These are phyloP conservation scores for Crotalus horridus DNA, from an alignment of 2,113 vertebrate genomes.

Conservation along the genomic window DNA sequence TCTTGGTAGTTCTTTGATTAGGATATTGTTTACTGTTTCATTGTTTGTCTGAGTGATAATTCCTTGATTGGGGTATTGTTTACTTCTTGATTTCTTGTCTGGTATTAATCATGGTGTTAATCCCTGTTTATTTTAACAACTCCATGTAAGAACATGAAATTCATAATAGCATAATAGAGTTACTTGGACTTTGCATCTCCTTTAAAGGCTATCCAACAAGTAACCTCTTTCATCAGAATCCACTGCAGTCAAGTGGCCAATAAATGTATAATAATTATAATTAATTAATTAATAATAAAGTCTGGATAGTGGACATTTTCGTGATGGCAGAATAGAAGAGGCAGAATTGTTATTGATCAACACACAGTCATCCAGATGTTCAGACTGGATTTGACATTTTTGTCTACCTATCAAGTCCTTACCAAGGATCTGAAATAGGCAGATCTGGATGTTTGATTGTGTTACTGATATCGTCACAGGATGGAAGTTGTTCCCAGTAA, in stretches of 20 bases:
- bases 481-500: too few species aligned
- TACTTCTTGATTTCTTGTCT: background rate
- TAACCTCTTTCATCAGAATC: background rate
- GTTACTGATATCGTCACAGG: too few species aligned
- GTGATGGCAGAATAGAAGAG: background rate
- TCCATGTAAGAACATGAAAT: background rate
- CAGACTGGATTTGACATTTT: too few species aligned
- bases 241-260: background rate
- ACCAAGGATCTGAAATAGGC: too few species aligned
- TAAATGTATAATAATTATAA: background rate
- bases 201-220: background rate
- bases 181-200: background rate
- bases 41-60: background rate
- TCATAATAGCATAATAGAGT: background rate
- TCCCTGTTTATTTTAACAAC: background rate
- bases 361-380: too few species aligned
- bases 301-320: background rate
- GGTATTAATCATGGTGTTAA: background rate
- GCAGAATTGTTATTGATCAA: background rate
- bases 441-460: too few species aligned
- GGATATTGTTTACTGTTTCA: background rate
- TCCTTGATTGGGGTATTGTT: background rate
- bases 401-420: too few species aligned
- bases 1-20: background rate
- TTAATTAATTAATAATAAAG: background rate